Evolutionary conservation across 2,113 vertebrate species (phyloP), one percentile per base, ranked within the genome.

Genomic region (Daphoenositta chrysoptera): DNA sequence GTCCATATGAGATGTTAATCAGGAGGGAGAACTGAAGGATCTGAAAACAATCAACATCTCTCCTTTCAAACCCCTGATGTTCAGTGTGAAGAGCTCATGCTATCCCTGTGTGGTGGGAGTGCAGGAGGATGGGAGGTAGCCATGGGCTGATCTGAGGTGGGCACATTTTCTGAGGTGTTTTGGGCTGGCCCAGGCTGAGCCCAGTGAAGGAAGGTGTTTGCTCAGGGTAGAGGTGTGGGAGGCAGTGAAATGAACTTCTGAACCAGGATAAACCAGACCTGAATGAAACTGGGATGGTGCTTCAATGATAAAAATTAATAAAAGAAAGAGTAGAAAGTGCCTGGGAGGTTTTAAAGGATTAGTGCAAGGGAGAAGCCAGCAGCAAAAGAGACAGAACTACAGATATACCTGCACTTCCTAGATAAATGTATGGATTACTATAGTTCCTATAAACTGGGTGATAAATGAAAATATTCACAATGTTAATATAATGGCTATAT

Each of bases 1-100:
- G 94, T 96, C 92, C 96, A 96, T 88, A 90, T 94, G 94, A 96
- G 86, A 92, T 0, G 26, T 89, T 96, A 90, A 94, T 96, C 90
- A 93, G 80, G 72, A 88, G 1, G 3, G 76, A 87, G 96, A 90
- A 65, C 68, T 31, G 54, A 94, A 77, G 85, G 81, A 84, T 86
- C 88, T 90, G 96, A 97, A 96, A 96, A 91, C 63, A 89, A 90
- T 93, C 92, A 95, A 11, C 60, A 23, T 81, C 71, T 89, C 79
- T 80, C 80, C 24, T 82, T 61, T 75, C 86, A 88, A 44, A 30
- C 21, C 39, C 54, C 28, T 60, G 11, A 71, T 9, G 28, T 71
- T 75, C 57, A 15, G 40, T 6, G 23, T 40, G 66, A 93, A 50
- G 40, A 80, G 57, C 31, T 83, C 3, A 3, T 13, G 54, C 18